phyloP scores from a whole-genome alignment of 2,888 invertebrate species.

The Ophion slaviceki region DNA sequence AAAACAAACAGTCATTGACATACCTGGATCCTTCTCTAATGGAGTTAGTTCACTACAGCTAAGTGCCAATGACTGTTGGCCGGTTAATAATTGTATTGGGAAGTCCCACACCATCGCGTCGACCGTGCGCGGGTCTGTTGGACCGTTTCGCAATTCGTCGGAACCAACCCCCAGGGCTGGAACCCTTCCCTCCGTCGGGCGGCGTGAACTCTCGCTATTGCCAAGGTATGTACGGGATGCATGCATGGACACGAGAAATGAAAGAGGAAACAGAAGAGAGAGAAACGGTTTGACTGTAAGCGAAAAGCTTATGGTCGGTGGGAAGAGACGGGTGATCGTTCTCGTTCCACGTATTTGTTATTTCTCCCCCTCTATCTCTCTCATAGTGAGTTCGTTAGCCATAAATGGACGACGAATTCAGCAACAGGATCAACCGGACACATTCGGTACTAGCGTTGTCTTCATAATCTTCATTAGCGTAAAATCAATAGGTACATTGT shows the following conservation, averaged over 20 bases:
- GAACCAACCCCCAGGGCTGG: slow-evolving; percentile 66
- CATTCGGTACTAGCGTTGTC: not conserved
- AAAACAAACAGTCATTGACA: slow-evolving; percentile 37
- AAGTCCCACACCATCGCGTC: slow-evolving; percentile 18
- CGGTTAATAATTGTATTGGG: slow-evolving; percentile 25
- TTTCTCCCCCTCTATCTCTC: slow-evolving; percentile 3
- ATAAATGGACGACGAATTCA: slow-evolving; percentile 3
- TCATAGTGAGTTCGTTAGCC: slow-evolving; percentile 2
- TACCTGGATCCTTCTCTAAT: not conserved
- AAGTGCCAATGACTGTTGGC: slow-evolving; percentile 32
- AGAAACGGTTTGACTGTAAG: slow-evolving; percentile 39
- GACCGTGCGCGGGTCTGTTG: slow-evolving; percentile 60
- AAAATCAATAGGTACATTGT: not conserved
- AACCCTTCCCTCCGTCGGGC: slow-evolving; percentile 57
- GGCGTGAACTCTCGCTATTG: slow-evolving; percentile 47
- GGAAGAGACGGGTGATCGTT: slow-evolving; percentile 55
- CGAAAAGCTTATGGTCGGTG: slow-evolving; percentile 43
- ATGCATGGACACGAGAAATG: slow-evolving; percentile 32
- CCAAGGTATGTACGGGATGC: not conserved
- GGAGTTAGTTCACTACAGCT: not conserved
- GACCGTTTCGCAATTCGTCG: slow-evolving; percentile 73
- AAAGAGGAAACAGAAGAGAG: slow-evolving; percentile 37
- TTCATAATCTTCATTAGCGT: slow-evolving; percentile 26
- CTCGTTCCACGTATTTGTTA: slow-evolving; percentile 19
- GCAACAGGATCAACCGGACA: slow-evolving; percentile 5